A percentile compares a stretch with the other conserved stretches of the same genome.
Conservation (phyloP, 2,113 vertebrate species). For the Junco hyemalis region DNA sequence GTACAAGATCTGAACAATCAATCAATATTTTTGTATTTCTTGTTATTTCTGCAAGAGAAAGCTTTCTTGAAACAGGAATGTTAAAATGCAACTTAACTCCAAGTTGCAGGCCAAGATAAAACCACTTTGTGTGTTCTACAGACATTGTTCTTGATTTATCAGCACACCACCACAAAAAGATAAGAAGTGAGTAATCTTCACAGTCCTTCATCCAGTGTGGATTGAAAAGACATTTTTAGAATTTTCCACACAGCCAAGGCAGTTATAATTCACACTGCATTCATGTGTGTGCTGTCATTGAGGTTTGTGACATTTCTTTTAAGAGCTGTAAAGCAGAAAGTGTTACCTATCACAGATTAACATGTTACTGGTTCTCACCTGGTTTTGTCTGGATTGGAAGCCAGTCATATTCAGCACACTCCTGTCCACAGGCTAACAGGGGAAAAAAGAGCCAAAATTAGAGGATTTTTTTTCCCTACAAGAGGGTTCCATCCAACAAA, state of each 20-base stretch:
- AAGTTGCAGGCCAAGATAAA: neutral
- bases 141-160: neutral
- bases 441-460: constrained; percentile 12
- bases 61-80: neutral
- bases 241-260: neutral
- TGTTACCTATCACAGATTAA: neutral
- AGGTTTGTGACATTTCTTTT: neutral
- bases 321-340: neutral
- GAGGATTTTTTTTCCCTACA: neutral
- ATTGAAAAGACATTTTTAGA: neutral
- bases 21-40: neutral
- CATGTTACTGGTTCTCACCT: constrained; percentile 73
- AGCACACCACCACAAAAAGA: neutral
- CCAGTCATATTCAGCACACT: constrained; percentile 69
- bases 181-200: neutral
- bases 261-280: neutral
- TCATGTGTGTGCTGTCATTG: fast-evolving
- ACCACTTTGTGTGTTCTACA: neutral
- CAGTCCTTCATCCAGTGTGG: neutral
- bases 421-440: constrained; percentile 81
- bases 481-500: neutral
- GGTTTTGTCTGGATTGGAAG: constrained; percentile 81
- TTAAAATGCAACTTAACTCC: neutral
- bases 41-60: neutral
- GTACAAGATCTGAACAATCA: neutral